Evolutionary conservation across 2,113 vertebrate genomes (phyloP).

Genomic region (Eubucco bourcierii): DNA sequence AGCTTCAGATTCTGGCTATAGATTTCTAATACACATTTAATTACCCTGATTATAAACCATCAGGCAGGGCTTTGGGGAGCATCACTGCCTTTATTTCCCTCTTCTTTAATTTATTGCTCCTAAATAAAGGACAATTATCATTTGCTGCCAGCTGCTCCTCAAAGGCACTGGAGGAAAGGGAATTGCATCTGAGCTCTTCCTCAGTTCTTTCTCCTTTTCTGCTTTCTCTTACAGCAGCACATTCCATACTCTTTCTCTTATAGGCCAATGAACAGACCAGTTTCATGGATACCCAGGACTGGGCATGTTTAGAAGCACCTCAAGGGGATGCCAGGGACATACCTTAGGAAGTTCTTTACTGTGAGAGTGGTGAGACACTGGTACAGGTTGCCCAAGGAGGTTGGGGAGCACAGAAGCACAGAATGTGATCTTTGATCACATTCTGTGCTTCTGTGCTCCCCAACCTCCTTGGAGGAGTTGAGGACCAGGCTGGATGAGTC

Average conservation of each 20-base stretch:
- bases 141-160: slow-evolving; percentile 1
- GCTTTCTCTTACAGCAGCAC: background rate
- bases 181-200: background rate
- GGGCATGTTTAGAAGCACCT: background rate
- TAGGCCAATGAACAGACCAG: background rate
- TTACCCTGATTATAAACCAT: slow-evolving; percentile 1
- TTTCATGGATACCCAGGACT: background rate
- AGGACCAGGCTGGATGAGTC: no score
- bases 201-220: background rate
- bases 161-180: background rate
- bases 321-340: background rate
- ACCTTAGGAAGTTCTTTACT: no score
- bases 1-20: background rate
- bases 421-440: no score
- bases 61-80: background rate
- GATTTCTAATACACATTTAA: slow-evolving; percentile 29
- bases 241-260: background rate
- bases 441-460: no score
- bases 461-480: no score
- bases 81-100: background rate
- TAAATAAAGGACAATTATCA: slow-evolving; percentile 23
- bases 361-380: no score
- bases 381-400: no score
- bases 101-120: slow-evolving; percentile 29
- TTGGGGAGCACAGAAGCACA: no score